Evolutionary conservation across 2,113 vertebrate species (phyloP).

Genomic region (Pollachius pollachius): DNA sequence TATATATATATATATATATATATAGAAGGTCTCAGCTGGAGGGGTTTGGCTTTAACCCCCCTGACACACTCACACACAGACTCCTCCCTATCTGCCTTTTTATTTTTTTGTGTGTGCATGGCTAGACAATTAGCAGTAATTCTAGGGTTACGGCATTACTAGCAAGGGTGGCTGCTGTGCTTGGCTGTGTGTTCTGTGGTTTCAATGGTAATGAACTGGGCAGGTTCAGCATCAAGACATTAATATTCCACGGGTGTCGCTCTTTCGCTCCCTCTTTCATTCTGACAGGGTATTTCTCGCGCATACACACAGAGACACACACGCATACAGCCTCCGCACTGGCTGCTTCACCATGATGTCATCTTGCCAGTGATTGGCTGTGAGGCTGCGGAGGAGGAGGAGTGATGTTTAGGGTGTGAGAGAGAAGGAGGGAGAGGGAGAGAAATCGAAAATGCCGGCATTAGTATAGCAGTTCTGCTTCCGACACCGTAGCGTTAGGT

Average conservation of each 20-base stretch:
- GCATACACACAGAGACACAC: slow-evolving; percentile 23
- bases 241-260: background rate
- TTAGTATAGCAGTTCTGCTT: slow-evolving; percentile 55
- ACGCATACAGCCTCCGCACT: slow-evolving; percentile 80
- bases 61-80: background rate
- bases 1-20: too few species aligned
- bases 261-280: background rate
- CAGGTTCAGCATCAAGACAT: background rate
- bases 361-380: slow-evolving; percentile 87
- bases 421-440: slow-evolving; percentile 30
- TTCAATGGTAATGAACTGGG: background rate
- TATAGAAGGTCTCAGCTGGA: background rate
- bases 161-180: too few species aligned
- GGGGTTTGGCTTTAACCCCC: background rate
- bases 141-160: background rate
- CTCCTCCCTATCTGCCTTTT: background rate
- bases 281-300: too few species aligned
- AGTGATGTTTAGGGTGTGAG: slow-evolving; percentile 65
- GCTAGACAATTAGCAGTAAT: background rate
- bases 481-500: slow-evolving; percentile 28
- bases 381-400: slow-evolving; percentile 75
- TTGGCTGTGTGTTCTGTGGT: background rate
- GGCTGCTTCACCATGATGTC: slow-evolving; percentile 93
- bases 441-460: slow-evolving; percentile 72
- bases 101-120: background rate